Percentiles rank a stretch among this genome's conserved stretches.
These are phyloP conservation scores for Trilocha varians DNA, from an alignment of 2,888 invertebrate genomes.

Conservation along the genomic window DNA sequence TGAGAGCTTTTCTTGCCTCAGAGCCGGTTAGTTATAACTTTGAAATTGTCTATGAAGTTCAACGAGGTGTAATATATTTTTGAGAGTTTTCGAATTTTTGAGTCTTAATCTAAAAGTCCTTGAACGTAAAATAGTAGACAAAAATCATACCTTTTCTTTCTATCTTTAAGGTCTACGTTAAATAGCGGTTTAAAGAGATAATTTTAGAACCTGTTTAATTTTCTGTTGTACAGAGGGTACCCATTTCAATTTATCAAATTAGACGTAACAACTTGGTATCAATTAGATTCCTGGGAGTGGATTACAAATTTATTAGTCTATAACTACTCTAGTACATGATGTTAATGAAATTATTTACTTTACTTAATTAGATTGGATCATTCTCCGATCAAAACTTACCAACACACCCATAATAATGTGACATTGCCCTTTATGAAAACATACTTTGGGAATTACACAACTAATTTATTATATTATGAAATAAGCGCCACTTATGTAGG, in stretches of 20 bases:
- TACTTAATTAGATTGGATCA: neutral
- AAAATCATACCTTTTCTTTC: too few relatives aligned
- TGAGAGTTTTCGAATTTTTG: neutral
- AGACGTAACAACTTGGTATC: too few relatives aligned
- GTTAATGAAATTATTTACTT: neutral
- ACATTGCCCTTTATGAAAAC: neutral
- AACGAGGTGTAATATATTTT: neutral
- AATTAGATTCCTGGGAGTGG: too few relatives aligned
- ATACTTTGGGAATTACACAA: neutral
- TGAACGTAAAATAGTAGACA: too few relatives aligned
- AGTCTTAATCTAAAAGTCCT: too few relatives aligned
- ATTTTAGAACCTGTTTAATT: too few relatives aligned
- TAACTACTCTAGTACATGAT: too few relatives aligned
- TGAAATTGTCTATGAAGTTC: conserved; percentile 14
- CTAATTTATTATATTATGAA: neutral
- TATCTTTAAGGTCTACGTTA: too few relatives aligned
- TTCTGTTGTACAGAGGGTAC: too few relatives aligned
- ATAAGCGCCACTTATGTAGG: neutral
- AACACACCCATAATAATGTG: neutral
- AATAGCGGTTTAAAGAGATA: too few relatives aligned
- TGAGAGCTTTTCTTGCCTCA: conserved; percentile 17
- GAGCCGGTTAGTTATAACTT: conserved; percentile 22
- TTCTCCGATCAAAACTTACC: neutral
- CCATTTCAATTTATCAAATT: too few relatives aligned
- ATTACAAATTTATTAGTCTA: too few relatives aligned